Conservation (phyloP, 2,888 invertebrate species). For the Drosophila eohydei region DNA sequence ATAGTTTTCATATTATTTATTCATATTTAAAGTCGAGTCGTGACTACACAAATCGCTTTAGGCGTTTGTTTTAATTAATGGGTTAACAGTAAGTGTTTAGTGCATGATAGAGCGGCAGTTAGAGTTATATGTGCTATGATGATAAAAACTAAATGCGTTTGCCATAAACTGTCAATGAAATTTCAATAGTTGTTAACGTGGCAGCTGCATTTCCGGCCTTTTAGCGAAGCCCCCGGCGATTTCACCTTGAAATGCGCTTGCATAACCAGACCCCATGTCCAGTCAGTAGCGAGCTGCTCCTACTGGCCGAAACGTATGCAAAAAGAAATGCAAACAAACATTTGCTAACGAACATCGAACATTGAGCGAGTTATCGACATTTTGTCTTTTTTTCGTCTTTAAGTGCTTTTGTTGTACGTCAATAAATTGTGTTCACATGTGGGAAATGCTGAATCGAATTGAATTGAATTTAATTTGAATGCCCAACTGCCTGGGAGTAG, state of each 20-base stretch:
- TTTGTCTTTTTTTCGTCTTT: conserved; percentile 16
- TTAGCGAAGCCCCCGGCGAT: conserved; percentile 55
- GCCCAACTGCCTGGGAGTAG: not conserved
- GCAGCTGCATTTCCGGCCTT: conserved; percentile 51
- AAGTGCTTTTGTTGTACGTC: conserved; percentile 48
- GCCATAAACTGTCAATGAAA: conserved; percentile 51
- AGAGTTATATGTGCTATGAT: conserved; percentile 21
- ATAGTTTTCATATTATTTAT: not conserved
- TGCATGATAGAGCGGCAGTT: conserved; percentile 2
- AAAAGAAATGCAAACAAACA: conserved; percentile 30
- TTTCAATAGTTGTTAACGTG: conserved; percentile 18
- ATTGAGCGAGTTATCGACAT: conserved; percentile 32
- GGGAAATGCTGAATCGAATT: conserved; percentile 37
- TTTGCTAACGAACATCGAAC: conserved; percentile 57
- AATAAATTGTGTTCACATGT: conserved; percentile 47
- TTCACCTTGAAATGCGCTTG: conserved; percentile 70
- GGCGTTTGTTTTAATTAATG: conserved; percentile 13
- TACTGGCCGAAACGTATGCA: conserved; percentile 47
- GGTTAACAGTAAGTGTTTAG: conserved; percentile 19
- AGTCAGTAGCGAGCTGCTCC: conserved; percentile 20
- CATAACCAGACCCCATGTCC: conserved; percentile 47
- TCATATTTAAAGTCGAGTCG: not conserved
- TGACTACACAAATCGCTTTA: conserved; percentile 14
- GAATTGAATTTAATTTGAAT: conserved; percentile 19
- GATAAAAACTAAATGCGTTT: conserved; percentile 49